A percentile compares a stretch with the other conserved stretches of the same genome.
These are phyloP conservation scores for Vollenhovia emeryi DNA, from an alignment of 1,140 invertebrate genomes.

Conservation along the genomic window DNA sequence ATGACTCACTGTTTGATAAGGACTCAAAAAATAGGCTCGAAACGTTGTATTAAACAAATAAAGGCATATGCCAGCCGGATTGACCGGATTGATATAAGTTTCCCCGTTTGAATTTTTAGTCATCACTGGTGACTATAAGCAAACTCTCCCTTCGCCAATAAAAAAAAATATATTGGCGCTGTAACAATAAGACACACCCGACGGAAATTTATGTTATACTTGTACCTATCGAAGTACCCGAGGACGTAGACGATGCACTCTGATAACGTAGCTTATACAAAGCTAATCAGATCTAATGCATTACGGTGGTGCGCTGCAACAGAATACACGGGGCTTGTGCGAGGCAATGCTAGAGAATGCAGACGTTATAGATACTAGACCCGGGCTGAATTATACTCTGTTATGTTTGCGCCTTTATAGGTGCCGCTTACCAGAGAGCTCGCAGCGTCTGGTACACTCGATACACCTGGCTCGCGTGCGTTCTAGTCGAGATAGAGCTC, in stretches of 20 bases:
- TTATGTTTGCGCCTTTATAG: constrained; percentile 80
- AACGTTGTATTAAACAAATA: no score
- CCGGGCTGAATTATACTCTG: constrained; percentile 81
- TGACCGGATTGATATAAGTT: no score
- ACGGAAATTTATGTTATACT: background rate
- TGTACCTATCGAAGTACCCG: background rate
- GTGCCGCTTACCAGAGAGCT: constrained; percentile 73
- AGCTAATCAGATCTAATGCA: constrained; percentile 77
- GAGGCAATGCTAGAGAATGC: constrained; percentile 76
- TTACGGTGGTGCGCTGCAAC: constrained; percentile 72
- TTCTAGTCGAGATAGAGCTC: constrained; percentile 65
- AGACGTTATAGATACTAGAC: constrained; percentile 80
- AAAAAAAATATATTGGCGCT: background rate
- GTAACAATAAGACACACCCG: background rate
- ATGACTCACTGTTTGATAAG: no score
- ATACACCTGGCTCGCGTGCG: constrained; percentile 76
- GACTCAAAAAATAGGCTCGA: no score
- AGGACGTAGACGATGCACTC: background rate
- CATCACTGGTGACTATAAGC: no score
- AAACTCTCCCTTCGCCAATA: no score
- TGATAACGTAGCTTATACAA: constrained; percentile 50
- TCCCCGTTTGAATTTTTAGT: no score
- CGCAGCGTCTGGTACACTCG: constrained; percentile 73
- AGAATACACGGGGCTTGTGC: constrained; percentile 73
- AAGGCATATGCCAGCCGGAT: no score